phyloP scores from a whole-genome alignment of 2,888 invertebrate genomes.

The Parasteatoda lunata region DNA sequence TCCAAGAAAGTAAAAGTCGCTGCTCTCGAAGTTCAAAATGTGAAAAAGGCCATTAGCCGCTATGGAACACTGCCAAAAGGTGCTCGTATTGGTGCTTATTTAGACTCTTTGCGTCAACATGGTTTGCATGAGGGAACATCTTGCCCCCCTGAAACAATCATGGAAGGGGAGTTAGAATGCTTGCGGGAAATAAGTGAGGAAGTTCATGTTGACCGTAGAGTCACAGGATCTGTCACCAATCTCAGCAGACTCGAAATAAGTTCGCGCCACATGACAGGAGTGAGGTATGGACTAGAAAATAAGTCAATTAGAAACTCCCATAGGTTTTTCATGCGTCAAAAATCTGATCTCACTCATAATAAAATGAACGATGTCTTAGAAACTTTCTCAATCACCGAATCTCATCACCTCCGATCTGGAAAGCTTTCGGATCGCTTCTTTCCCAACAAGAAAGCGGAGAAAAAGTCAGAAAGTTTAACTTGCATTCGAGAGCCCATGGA shows the following conservation, averaged over 20 bases:
- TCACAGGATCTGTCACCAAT: slow-evolving; percentile 64
- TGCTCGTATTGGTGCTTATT: slow-evolving; percentile 94
- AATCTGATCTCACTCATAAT: slow-evolving; percentile 73
- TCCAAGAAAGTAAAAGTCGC: slow-evolving; percentile 83
- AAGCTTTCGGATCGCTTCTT: slow-evolving; percentile 58
- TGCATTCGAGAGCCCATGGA: slow-evolving; percentile 64
- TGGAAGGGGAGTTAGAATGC: slow-evolving; percentile 64
- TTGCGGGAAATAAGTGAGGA: slow-evolving; percentile 61
- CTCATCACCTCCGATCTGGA: slow-evolving; percentile 55
- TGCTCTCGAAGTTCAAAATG: slow-evolving; percentile 95
- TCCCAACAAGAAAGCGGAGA: slow-evolving; percentile 55
- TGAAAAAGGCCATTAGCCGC: slow-evolving; percentile 89
- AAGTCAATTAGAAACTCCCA: slow-evolving; percentile 61
- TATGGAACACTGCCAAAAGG: slow-evolving; percentile 98
- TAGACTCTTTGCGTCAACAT: slow-evolving; percentile 92
- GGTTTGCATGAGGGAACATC: slow-evolving; percentile 76
- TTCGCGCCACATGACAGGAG: slow-evolving; percentile 56
- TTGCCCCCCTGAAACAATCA: slow-evolving; percentile 61
- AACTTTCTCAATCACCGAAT: slow-evolving; percentile 67
- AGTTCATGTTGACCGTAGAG: slow-evolving; percentile 60
- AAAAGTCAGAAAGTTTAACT: slow-evolving; percentile 58
- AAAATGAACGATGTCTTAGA: slow-evolving; percentile 69
- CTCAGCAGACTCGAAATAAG: slow-evolving; percentile 62
- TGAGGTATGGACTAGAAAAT: slow-evolving; percentile 62
- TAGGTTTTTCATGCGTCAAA: slow-evolving; percentile 70